Evolutionary conservation across 2,797 vertebrate species (phyloP), one percentile per base, ranked within the genome.

Genomic region (Centroberyx gerrardi): DNA sequence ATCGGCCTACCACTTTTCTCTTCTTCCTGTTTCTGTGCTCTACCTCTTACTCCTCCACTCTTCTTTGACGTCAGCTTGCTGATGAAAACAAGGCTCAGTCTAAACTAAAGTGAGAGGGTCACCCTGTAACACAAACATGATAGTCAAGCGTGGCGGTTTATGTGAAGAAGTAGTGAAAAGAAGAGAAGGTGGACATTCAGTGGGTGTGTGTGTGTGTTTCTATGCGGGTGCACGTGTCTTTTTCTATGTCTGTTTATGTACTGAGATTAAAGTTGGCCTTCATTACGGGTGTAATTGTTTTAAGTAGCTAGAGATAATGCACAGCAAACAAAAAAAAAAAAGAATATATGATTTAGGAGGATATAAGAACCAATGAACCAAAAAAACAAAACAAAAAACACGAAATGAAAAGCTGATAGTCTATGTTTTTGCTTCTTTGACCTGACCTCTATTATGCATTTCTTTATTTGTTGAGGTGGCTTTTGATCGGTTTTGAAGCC

Each of bases 151-250:
- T 14, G 56, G n/a, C n/a, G 3, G 31, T 59, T 17, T 36, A 58
- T 58, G 55, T 13, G 13, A 5, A 44, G 8, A 44, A 13, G 40
- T 22, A 44, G 40, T 4, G 8, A 67, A 22, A 72, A 67, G 64
- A 65, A 29, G 63, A 46, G 56, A 59, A 74, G 54, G 66, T 53
- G 49, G 31, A n/a, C n/a, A n/a, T n/a, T n/a, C n/a, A n/a, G 22
- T 22, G 22, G 22, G 1, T 22, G 22, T 22, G 22, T 71, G 22
- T 65, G 73, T 55, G 68, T 70, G 58, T 69, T 59, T 69, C 53
- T 69, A 71, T 54, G 33, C 68, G 55, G 64, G 58, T 62, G 67
- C 54, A 48, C 53, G 28, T 17, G 48, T 76, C 46, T 76, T 46
- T 56, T 36, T 62, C 51, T 48, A 58, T 64, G 53, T 69, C 58